Evolutionary conservation across 2,113 vertebrate genomes (phyloP), one percentile per base, ranked within the genome.

Genomic region (Podarcis cretensis): DNA sequence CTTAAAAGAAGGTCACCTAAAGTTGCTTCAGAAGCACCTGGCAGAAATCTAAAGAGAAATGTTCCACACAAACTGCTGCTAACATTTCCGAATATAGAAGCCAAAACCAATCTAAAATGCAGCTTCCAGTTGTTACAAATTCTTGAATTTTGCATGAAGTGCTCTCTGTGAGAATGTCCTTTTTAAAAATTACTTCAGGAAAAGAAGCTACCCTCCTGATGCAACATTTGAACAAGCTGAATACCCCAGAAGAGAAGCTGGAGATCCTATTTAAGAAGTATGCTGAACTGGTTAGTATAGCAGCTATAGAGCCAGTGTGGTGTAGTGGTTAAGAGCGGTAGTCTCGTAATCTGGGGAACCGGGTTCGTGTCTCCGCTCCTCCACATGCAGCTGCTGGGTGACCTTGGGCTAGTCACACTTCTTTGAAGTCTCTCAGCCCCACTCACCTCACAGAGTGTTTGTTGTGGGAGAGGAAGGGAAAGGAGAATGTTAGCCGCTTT

Each of bases 181-280:
- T 20, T 21, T 59, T 89, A 8, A 59, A 82, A 75, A 10, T 77
- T 77, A 81, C 90, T 92, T 89, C 95, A 97, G 98, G 97, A 77
- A 96, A 98, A 96, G 99, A 99, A 92, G 97, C 97, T 71, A 97
- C 96, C 0, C 82, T 97, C 23, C 91, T 99, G 87, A 97, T 98
- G 95, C 97, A 98, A 95, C 98, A 94, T 89, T 94, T 99, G 95
- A 98, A 96, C 80, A 97, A 97, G 85, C 65, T 98, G 85, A 95
- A 91, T 54, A 97, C 98, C 27, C 94, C 98, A 23, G 98, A 99
- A 92, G 97, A 99, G 90, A 98, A 98, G 93, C 92, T 99, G 86
- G 97, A 98, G 37, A 93, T 96, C 35, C 92, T 99, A 92, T 93
- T 98, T 91, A 97, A 97, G 96, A 99, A 98, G 92, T 98, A 98